These are phyloP conservation scores for Enteromius argenteus DNA, from an alignment of 2,797 vertebrate species.

Conservation along the genomic window DNA sequence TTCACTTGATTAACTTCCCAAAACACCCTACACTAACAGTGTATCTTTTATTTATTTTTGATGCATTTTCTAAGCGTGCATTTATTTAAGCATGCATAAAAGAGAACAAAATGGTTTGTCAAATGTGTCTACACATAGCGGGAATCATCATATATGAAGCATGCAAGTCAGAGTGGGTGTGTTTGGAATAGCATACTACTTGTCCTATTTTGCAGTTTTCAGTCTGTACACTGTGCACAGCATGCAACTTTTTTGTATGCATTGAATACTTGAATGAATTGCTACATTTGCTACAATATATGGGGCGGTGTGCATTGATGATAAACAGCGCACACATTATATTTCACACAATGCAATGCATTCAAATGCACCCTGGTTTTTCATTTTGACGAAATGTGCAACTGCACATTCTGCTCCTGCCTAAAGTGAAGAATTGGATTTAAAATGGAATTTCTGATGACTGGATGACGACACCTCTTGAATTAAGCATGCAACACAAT, in stretches of 20 bases:
- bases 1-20: neutral
- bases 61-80: neutral
- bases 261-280: neutral
- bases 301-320: neutral
- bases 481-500: conserved; percentile 18
- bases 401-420: neutral
- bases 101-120: neutral
- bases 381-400: neutral
- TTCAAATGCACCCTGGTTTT: neutral
- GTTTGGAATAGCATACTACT: neutral
- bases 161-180: neutral
- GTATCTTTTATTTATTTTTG: neutral
- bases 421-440: neutral
- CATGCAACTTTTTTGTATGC: neutral
- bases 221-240: neutral
- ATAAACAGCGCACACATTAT: neutral
- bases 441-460: conserved; percentile 13
- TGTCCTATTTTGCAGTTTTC: neutral
- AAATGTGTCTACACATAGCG: conserved; percentile 1
- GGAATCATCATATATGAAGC: conserved; percentile 49
- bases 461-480: neutral
- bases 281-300: neutral
- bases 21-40: neutral
- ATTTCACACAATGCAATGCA: neutral
- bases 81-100: neutral